These are phyloP conservation scores for Phaonia tiefii DNA, from an alignment of 2,888 invertebrate species.

Conservation along the genomic window DNA sequence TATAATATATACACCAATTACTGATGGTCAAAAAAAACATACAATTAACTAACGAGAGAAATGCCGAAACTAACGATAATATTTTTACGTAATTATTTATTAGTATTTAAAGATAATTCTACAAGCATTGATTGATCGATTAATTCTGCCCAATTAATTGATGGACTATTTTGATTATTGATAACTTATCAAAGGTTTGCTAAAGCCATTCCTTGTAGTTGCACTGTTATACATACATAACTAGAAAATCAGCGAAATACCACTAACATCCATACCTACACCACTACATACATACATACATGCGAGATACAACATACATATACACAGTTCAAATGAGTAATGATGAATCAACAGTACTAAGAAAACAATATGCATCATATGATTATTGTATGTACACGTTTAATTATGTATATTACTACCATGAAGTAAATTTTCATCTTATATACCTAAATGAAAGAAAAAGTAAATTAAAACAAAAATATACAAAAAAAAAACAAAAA, in stretches of 20 bases:
- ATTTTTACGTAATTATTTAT: conserved; percentile 78
- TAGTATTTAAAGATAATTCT: conserved; percentile 75
- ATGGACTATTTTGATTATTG: conserved; percentile 20
- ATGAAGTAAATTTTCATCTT: conserved; percentile 75
- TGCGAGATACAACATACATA: conserved; percentile 25
- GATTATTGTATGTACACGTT: conserved; percentile 72
- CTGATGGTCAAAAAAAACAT: conserved; percentile 62
- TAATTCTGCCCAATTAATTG: conserved; percentile 71
- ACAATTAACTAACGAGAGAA: conserved; percentile 51
- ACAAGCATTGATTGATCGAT: conserved; percentile 62
- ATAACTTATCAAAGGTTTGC: conserved; percentile 74
- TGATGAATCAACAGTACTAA: conserved; percentile 59
- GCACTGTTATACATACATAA: conserved; percentile 76
- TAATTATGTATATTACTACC: conserved; percentile 74
- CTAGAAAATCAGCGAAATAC: conserved; percentile 46
- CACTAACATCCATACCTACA: neutral
- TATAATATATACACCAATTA: conserved; percentile 65
- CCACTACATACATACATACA: conserved; percentile 6
- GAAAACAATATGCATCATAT: conserved; percentile 74
- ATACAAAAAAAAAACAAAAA: neutral
- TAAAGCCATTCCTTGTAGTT: conserved; percentile 78
- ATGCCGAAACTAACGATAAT: conserved; percentile 67
- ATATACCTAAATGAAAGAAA: conserved; percentile 67
- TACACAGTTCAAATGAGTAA: conserved; percentile 50
- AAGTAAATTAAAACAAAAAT: conserved; percentile 40